These are phyloP conservation scores for Sapajus apella DNA, from an alignment of 2,113 vertebrate species.

Conservation along the genomic window DNA sequence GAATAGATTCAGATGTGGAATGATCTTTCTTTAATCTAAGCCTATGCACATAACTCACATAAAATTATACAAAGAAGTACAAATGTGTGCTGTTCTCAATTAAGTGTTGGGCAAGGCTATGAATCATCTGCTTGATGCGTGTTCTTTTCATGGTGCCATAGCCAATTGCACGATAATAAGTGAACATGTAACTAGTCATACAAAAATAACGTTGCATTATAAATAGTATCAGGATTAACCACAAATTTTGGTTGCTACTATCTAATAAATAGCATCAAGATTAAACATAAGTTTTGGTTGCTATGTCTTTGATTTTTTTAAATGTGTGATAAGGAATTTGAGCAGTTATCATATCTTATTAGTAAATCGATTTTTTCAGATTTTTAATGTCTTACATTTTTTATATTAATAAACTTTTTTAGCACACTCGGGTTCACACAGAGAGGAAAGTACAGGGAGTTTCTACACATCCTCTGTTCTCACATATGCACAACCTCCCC, in stretches of 20 bases:
- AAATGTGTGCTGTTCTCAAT: constrained; percentile 28
- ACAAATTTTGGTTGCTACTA: not conserved
- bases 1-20: not conserved
- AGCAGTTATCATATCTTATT: not conserved
- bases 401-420: not conserved
- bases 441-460: not conserved
- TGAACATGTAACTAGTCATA: not conserved
- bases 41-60: not conserved
- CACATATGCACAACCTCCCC: not conserved
- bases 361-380: not conserved
- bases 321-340: not conserved
- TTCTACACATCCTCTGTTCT: not conserved
- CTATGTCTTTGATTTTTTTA: not conserved
- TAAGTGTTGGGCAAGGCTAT: not conserved
- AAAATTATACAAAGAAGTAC: not conserved
- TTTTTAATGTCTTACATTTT: not conserved
- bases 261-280: not conserved
- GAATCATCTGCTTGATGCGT: not conserved
- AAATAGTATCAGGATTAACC: not conserved
- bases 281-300: not conserved
- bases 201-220: not conserved
- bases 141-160: not conserved
- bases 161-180: not conserved
- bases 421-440: not conserved
- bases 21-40: constrained; percentile 41